Evolutionary conservation across 1,140 invertebrate species (phyloP).

Genomic region (Eulimnadia texana): DNA sequence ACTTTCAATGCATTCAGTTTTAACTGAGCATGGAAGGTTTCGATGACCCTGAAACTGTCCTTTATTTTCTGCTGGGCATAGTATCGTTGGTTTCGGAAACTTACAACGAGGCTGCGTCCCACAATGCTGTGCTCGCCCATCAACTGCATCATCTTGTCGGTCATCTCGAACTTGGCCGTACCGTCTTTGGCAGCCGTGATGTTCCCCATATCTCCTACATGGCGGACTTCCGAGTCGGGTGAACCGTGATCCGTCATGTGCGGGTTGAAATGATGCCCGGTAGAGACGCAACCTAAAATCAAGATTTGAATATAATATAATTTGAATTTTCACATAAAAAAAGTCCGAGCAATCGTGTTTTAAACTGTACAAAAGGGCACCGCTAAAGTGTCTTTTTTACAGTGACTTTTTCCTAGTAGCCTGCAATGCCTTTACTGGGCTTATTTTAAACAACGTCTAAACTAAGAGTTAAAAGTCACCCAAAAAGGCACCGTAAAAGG

Average conservation of each 20-base stretch:
- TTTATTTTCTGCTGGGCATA: no score
- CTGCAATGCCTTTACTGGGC: no score
- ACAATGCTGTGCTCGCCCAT: conserved; percentile 62
- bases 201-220: conserved; percentile 88
- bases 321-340: not conserved
- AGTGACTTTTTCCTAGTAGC: no score
- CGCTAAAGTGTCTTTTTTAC: no score
- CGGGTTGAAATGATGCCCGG: conserved; percentile 93
- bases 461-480: not conserved
- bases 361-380: no score
- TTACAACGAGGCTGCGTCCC: conserved; percentile 73
- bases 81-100: no score
- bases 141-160: conserved; percentile 55
- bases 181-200: conserved; percentile 54
- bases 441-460: no score
- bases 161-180: conserved; percentile 59
- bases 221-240: conserved; percentile 52
- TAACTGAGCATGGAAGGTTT: no score
- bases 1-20: no score
- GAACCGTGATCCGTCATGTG: conserved; percentile 67
- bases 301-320: not conserved
- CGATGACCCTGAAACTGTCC: no score
- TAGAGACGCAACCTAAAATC: conserved; percentile 68
- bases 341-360: no score
- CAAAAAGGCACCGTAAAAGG: not conserved